phyloP scores from a whole-genome alignment of 2,888 invertebrate species.

The Ditylenchus weischeri region DNA sequence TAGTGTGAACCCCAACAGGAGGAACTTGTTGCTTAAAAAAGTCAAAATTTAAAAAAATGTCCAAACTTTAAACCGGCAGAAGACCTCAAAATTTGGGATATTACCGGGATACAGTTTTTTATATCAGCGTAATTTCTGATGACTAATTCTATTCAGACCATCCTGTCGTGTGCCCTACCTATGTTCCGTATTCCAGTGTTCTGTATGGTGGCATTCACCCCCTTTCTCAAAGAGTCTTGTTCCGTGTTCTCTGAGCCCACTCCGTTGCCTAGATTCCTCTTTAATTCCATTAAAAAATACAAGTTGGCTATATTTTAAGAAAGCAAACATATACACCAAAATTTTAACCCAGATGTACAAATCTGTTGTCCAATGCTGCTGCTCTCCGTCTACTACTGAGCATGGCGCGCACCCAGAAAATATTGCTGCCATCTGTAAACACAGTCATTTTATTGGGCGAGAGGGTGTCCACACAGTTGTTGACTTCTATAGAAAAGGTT shows the following conservation, averaged over 20 bases:
- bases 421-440: constrained; percentile 44
- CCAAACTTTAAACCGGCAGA: too few relatives aligned
- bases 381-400: constrained; percentile 48
- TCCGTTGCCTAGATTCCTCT: constrained; percentile 49
- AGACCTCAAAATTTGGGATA: too few relatives aligned
- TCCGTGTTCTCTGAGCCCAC: constrained; percentile 56
- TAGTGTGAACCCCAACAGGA: too few relatives aligned
- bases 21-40: too few relatives aligned
- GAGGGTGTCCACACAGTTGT: constrained; percentile 46
- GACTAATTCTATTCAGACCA: constrained; percentile 36
- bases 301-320: constrained; percentile 33
- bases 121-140: background rate
- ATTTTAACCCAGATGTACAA: constrained; percentile 36
- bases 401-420: constrained; percentile 38
- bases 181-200: constrained; percentile 56
- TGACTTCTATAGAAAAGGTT: constrained; percentile 44
- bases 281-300: constrained; percentile 49
- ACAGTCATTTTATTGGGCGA: constrained; percentile 52
- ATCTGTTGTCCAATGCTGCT: constrained; percentile 50
- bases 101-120: too few relatives aligned
- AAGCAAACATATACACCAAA: background rate
- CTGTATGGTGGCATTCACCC: constrained; percentile 47
- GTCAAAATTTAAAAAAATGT: too few relatives aligned
- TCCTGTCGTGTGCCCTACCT: constrained; percentile 54
- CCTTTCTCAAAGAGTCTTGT: constrained; percentile 44